These are phyloP conservation scores for Hemiprocne comata DNA, from an alignment of 2,113 vertebrate genomes.

Conservation along the genomic window DNA sequence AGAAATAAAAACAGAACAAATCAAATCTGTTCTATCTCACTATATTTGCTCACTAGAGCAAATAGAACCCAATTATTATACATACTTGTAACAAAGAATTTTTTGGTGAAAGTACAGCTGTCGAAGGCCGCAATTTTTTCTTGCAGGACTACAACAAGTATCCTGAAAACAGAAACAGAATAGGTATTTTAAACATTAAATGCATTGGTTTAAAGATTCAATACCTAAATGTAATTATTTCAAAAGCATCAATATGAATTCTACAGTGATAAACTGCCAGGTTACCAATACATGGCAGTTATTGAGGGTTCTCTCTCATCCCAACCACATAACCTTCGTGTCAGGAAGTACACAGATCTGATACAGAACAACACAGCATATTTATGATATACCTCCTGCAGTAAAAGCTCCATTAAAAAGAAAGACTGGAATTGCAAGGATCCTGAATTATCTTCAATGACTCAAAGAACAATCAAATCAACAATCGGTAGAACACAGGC, in stretches of 20 bases:
- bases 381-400: slow-evolving; percentile 18
- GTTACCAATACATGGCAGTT: slow-evolving; percentile 12
- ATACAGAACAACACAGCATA: slow-evolving; percentile 15
- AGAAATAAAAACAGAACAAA: not conserved
- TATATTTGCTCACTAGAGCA: not conserved
- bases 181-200: not conserved
- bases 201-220: slow-evolving; percentile 21
- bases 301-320: slow-evolving; percentile 33
- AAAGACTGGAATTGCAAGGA: slow-evolving; percentile 17
- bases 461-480: slow-evolving; percentile 37
- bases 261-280: slow-evolving; percentile 33
- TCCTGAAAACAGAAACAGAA: slow-evolving; percentile 77
- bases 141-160: slow-evolving; percentile 93
- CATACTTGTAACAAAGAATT: slow-evolving; percentile 99
- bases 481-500: not conserved
- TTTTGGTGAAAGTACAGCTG: slow-evolving; percentile 98
- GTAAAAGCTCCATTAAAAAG: slow-evolving; percentile 56
- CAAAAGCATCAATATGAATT: slow-evolving; percentile 47
- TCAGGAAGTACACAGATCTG: slow-evolving; percentile 47
- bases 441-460: not conserved
- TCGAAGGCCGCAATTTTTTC: slow-evolving; percentile 99
- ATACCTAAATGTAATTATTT: slow-evolving; percentile 68
- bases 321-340: slow-evolving; percentile 5
- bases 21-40: not conserved
- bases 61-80: not conserved